Conservation (phyloP, 2,797 vertebrate species). For the Anomalospiza imberbis region DNA sequence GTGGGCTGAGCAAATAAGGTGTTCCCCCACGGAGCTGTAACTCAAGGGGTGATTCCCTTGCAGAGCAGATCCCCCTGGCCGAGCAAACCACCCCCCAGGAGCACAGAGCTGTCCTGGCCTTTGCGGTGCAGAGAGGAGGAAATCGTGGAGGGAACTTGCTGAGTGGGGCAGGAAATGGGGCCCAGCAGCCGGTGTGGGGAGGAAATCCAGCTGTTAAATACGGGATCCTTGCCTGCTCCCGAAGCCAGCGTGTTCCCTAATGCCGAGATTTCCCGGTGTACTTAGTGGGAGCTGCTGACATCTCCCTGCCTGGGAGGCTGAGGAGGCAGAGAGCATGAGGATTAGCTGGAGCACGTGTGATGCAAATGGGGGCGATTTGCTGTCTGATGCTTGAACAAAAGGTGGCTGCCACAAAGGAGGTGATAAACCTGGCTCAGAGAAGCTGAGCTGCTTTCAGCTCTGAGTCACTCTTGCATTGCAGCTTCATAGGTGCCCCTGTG, state of each 20-base stretch:
- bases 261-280: rapidly evolving
- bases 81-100: not conserved
- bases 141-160: too few relatives aligned
- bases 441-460: not conserved
- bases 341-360: not conserved
- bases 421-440: not conserved
- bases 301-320: not conserved
- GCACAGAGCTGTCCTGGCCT: not conserved
- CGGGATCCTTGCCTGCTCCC: not conserved
- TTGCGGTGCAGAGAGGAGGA: not conserved
- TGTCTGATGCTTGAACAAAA: not conserved
- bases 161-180: not conserved
- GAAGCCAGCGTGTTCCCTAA: not conserved
- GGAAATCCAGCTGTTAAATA: not conserved
- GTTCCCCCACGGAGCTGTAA: not conserved
- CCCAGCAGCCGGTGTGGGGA: rapidly evolving
- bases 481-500: not conserved
- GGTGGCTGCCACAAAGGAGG: not conserved
- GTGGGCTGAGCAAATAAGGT: not conserved
- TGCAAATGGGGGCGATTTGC: not conserved
- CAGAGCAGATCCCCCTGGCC: not conserved
- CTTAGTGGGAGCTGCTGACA: not conserved
- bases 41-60: rapidly evolving
- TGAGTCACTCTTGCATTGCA: not conserved
- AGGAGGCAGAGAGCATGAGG: not conserved